These are phyloP conservation scores for Trissolcus basalis DNA, from an alignment of 1,140 invertebrate genomes.

Conservation along the genomic window DNA sequence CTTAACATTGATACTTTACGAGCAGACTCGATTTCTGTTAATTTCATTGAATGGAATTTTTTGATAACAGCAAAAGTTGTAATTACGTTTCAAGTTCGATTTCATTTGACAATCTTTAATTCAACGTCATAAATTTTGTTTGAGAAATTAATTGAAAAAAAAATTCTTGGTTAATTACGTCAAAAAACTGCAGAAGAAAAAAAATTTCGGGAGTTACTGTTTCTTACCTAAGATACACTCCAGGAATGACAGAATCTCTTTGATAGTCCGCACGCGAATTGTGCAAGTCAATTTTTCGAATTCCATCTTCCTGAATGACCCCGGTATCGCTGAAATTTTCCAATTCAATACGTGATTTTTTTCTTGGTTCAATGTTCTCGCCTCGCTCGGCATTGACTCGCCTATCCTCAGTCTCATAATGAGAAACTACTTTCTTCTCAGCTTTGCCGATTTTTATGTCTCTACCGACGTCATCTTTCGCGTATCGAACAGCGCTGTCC, in stretches of 20 bases:
- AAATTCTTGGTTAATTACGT: no score
- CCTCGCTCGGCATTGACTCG: constrained; percentile 53
- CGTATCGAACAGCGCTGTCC: constrained; percentile 51
- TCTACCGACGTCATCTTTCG: constrained; percentile 60
- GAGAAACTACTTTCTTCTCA: constrained; percentile 60
- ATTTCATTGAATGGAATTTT: no score
- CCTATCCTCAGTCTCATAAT: constrained; percentile 64
- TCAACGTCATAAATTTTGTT: no score
- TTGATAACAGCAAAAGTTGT: neutral
- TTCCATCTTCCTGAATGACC: constrained; percentile 65
- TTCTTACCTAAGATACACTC: constrained; percentile 68
- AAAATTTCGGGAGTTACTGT: neutral
- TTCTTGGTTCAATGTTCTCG: constrained; percentile 56
- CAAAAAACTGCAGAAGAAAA: no score
- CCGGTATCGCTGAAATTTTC: constrained; percentile 70
- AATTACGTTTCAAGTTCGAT: no score
- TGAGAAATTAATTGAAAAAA: no score
- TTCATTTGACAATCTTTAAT: no score
- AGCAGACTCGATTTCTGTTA: no score
- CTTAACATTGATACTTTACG: constrained; percentile 9
- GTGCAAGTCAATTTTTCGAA: constrained; percentile 58
- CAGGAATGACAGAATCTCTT: constrained; percentile 64
- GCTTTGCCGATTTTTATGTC: constrained; percentile 61
- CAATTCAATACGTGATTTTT: constrained; percentile 66
- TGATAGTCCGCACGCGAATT: constrained; percentile 48